A percentile compares a stretch with the other conserved stretches of the same genome.
Evolutionary conservation across 1,140 invertebrate species (phyloP).

Genomic region (Ostrea edulis): DNA sequence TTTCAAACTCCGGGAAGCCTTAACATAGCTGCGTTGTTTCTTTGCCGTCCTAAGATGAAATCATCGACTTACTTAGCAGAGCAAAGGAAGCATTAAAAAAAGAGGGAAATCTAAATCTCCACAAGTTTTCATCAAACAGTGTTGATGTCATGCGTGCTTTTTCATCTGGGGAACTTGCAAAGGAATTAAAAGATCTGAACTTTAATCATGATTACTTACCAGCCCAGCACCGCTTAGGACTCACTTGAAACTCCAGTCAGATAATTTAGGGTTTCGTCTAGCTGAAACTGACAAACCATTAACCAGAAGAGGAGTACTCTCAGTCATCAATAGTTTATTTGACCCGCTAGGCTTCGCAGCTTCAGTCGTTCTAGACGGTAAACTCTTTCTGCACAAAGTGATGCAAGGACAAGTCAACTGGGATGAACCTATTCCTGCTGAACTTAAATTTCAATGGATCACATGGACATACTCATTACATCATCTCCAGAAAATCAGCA

Average conservation of each 20-base stretch:
- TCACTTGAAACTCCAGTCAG: slow-evolving; percentile 26
- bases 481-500: not conserved
- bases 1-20: no score
- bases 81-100: not conserved
- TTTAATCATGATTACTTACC: slow-evolving; percentile 15
- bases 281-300: no score
- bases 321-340: no score
- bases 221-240: slow-evolving; percentile 44
- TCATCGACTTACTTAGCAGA: not conserved
- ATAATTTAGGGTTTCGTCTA: not conserved
- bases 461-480: not conserved
- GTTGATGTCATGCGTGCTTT: slow-evolving; percentile 49
- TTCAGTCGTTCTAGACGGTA: no score
- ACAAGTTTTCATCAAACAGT: slow-evolving; percentile 54
- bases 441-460: no score
- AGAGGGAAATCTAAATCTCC: slow-evolving; percentile 33
- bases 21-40: no score
- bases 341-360: no score
- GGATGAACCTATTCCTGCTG: no score
- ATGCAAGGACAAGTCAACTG: no score
- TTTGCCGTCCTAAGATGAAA: slow-evolving; percentile 22
- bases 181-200: slow-evolving; percentile 15
- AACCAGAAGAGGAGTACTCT: no score
- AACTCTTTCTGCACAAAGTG: no score
- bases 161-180: not conserved